phyloP scores from a whole-genome alignment of 2,797 vertebrate species.

The Bradypodion ventrale region DNA sequence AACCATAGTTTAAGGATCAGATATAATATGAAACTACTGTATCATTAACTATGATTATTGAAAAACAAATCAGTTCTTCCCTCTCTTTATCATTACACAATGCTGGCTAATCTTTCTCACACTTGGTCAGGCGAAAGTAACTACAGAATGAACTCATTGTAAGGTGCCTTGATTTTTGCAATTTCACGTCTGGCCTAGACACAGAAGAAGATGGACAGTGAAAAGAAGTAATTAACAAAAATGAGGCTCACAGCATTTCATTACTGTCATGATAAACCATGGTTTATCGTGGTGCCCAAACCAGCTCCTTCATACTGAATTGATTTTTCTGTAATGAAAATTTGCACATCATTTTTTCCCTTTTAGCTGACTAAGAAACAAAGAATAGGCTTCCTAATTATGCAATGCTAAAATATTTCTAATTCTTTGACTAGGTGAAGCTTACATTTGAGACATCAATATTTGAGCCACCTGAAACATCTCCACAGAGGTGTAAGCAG shows the following conservation, averaged over 20 bases:
- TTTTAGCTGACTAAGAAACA: not conserved
- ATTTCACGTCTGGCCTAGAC: too few relatives aligned
- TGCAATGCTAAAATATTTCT: conserved; percentile 6
- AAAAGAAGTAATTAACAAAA: too few relatives aligned
- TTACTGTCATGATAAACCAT: not conserved
- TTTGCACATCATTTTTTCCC: not conserved
- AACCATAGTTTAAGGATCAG: not conserved
- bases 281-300: not conserved
- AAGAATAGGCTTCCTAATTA: not conserved
- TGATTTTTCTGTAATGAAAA: conserved; percentile 39
- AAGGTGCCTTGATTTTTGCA: too few relatives aligned
- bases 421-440: conserved; percentile 82
- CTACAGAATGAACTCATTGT: too few relatives aligned
- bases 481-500: conserved; percentile 61
- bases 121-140: too few relatives aligned
- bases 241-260: not conserved
- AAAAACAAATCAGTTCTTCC: not conserved
- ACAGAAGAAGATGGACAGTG: too few relatives aligned
- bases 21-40: not conserved
- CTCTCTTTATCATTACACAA: too few relatives aligned
- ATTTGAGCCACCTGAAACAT: conserved; percentile 61
- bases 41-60: not conserved
- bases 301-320: conserved; percentile 36
- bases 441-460: conserved; percentile 87
- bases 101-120: too few relatives aligned